Conservation (phyloP, 2,888 invertebrate species). For the Crocallis elinguaria region DNA sequence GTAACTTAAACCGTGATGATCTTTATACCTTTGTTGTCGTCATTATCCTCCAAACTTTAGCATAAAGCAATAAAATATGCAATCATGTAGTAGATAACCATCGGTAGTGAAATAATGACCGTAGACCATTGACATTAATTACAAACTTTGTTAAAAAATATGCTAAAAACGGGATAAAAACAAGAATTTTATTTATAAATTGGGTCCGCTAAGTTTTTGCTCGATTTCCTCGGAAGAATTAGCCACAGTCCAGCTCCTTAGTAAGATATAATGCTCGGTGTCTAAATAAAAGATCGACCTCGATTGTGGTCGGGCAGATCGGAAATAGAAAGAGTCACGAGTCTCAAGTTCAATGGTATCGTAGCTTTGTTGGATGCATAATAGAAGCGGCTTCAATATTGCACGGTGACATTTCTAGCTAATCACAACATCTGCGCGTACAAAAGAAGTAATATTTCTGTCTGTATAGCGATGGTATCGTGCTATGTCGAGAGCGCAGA, state of each 20-base stretch:
- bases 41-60: neutral
- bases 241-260: constrained; percentile 36
- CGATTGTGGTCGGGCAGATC: constrained; percentile 28
- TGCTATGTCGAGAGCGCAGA: neutral
- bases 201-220: constrained; percentile 10
- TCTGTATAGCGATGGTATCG: constrained; percentile 2
- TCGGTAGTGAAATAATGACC: neutral
- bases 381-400: constrained; percentile 37
- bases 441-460: constrained; percentile 2
- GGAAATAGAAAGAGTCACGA: constrained; percentile 49
- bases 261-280: constrained; percentile 33
- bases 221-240: constrained; percentile 41
- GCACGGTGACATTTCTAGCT: constrained; percentile 39
- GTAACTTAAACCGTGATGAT: constrained; percentile 17
- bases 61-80: constrained; percentile 3
- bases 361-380: constrained; percentile 36
- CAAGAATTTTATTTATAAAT: neutral
- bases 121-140: neutral
- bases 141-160: too few species aligned
- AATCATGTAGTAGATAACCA: too few species aligned
- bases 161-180: neutral
- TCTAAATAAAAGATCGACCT: constrained; percentile 32
- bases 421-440: constrained; percentile 23
- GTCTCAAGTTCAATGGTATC: constrained; percentile 45
- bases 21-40: constrained; percentile 1